phyloP scores from a whole-genome alignment of 1,140 invertebrate genomes.

The Lucilia cuprina region DNA sequence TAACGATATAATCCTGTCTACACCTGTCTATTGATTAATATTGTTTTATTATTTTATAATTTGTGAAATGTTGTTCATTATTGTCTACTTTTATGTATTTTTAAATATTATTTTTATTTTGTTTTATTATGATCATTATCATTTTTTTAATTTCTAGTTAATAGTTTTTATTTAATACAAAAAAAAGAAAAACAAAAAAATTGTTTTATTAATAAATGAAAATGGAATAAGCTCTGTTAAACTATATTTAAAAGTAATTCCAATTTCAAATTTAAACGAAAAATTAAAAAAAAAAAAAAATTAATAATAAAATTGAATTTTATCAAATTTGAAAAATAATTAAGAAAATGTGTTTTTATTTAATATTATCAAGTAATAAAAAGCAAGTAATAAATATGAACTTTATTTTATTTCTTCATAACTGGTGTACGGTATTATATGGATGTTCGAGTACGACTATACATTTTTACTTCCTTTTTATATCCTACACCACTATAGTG shows the following conservation, averaged over 20 bases:
- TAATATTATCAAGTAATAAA: too few species aligned
- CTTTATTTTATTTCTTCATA: too few species aligned
- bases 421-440: too few species aligned
- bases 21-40: background rate
- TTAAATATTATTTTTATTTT: conserved; percentile 37
- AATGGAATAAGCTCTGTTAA: background rate
- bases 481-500: too few species aligned
- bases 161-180: conserved; percentile 41
- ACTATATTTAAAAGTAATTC: background rate
- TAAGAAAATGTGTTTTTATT: too few species aligned
- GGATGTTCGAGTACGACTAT: too few species aligned
- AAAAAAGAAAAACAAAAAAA: conserved; percentile 34
- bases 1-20: background rate
- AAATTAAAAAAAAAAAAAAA: background rate
- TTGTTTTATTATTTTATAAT: background rate
- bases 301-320: background rate
- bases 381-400: too few species aligned
- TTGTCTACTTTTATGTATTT: conserved; percentile 38
- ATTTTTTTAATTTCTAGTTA: conserved; percentile 39
- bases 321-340: background rate
- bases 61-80: conserved; percentile 42
- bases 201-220: conserved; percentile 11
- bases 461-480: too few species aligned
- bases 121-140: conserved; percentile 35
- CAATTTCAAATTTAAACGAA: conserved; percentile 3